Base-by-base conservation (phyloP, 2,888 invertebrate genomes). In the Pocota personata region DNA sequence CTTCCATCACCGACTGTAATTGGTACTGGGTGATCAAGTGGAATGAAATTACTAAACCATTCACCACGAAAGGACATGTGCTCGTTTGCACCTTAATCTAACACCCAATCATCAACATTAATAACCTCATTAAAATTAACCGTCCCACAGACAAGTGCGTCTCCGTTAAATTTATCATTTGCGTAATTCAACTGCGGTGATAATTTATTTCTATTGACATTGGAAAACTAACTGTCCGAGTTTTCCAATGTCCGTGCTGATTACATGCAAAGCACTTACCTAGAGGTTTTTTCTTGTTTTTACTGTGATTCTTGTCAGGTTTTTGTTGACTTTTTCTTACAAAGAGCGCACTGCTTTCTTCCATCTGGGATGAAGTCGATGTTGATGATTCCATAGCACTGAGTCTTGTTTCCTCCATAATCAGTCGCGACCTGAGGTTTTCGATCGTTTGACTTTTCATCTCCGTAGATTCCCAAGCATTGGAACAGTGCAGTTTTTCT, bases 81-180 rank as follows among this genome's bases (percentile, higher is more conserved):
- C 24, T 75, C 64, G 16, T 64, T 75, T 2, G 52, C 75, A 27
- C 75, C 52, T 7, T 50, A 72, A 48, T 72, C 72, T 21, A 55
- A 35, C 35, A 55, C 52, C 55, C 69, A 69, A 19, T 55, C 69
- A 40, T 72, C 50, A 60, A 5, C 37, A 21, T 16, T 48, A 35
- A 27, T 27, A 27, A 27, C 3, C 5, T 27, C 43, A 5, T 43
- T 14, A 12, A 12, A 12, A 14, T 43, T n/a, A 43, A 43, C 10
- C n/a, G n/a, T n/a, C n/a, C n/a, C n/a, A n/a, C n/a, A n/a, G n/a
- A n/a, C 58, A 58, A 19, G 55, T 1, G n/a, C n/a, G n/a, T n/a
- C n/a, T n/a, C n/a, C n/a, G n/a, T n/a, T n/a, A n/a, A n/a, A n/a
- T n/a, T n/a, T n/a, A n/a, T n/a, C n/a, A n/a, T n/a, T n/a, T n/a